These are phyloP conservation scores for Halesus radiatus DNA, from an alignment of 1,140 invertebrate genomes.

Conservation along the genomic window DNA sequence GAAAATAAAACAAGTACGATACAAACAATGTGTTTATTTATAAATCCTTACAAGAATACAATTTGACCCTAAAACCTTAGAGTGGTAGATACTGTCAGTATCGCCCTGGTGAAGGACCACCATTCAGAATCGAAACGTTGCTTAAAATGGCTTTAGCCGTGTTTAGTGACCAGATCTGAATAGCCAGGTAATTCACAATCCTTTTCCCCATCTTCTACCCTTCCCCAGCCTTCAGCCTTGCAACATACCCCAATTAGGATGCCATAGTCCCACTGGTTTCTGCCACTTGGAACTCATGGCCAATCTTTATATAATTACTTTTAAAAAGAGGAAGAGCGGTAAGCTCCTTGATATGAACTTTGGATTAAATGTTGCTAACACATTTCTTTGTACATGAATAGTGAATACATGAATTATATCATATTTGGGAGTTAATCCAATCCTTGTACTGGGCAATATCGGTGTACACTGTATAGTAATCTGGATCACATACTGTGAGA, in stretches of 20 bases:
- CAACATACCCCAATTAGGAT: neutral
- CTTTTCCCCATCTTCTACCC: neutral
- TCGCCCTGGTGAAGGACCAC: too few species aligned
- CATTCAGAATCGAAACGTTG: too few species aligned
- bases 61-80: neutral
- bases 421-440: conserved; percentile 65
- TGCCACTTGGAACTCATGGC: neutral
- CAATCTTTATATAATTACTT: too few species aligned
- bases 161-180: too few species aligned
- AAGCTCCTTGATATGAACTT: too few species aligned
- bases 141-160: too few species aligned
- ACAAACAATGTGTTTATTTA: conserved; percentile 16
- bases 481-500: conserved; percentile 68
- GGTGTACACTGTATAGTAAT: conserved; percentile 72
- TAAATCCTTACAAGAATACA: neutral
- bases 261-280: neutral
- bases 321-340: too few species aligned
- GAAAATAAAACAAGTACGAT: conserved; percentile 51
- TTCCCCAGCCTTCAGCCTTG: neutral
- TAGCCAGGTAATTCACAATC: too few species aligned
- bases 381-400: too few species aligned
- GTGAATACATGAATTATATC: neutral
- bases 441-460: conserved; percentile 73
- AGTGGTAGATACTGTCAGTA: too few species aligned
- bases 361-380: too few species aligned